Base-by-base conservation (phyloP, 2,888 invertebrate species). In the Lasioglossum vierecki region DNA sequence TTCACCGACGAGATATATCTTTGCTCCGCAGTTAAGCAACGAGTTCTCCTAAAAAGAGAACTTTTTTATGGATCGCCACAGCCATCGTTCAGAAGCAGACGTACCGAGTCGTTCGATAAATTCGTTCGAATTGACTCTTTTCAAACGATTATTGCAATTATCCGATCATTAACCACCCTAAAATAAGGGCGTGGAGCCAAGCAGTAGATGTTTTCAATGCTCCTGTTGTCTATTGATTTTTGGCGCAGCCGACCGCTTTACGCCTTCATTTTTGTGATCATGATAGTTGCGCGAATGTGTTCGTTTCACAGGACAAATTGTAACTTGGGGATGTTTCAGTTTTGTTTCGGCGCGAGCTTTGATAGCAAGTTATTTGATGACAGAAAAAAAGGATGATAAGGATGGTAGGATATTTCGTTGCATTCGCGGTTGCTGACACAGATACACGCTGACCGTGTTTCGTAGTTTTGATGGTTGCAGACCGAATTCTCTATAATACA, bases 41-140 rank as follows among this genome's bases (percentile, higher is more conserved):
- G 35, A 41, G 30, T 35, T 35, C 53, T n/a, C 35, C 26, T 39
- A 66, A 77, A 77, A 39, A 15, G 18, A 2, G 8, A 26, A 49
- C 46, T 46, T 70, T 71, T 77, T 77, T 35, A 72, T 71, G 74
- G 26, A 26, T 22, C 39, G 26, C 68, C 39, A 35, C 11, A 15
- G 35, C 22, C 30, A 39, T 3, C 44, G 57, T 60, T 22, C 41
- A n/a, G 49, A 11, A 35, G 11, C 49, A 30, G 22, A 44, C 15
- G 26, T 39, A 13, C n/a, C 15, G 5, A 74, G 80, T 53, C 68
- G 80, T 41, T 80, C 75, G 53, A 80, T 80, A 75, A 75, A 80
- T 53, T 68, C 30, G 26, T 15, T 18, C 3, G 4, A 15, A 35
- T 35, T 8, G 15, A 66, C 35, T 66, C 35, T 66, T 66, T 30